Conservation (phyloP, 1,140 invertebrate genomes). For the Liolophura sinensis region DNA sequence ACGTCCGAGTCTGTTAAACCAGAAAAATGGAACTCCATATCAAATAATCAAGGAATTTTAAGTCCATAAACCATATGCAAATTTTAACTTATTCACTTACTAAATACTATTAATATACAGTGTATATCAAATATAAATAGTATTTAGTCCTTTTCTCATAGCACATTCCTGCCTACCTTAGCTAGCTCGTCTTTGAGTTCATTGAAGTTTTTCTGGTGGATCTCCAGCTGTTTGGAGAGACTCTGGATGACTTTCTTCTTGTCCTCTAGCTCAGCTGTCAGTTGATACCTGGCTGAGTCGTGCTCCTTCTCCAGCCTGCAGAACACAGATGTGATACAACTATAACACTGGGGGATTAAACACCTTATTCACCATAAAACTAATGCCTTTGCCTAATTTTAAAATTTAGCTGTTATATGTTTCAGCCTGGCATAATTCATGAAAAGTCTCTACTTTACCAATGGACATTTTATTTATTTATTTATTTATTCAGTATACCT, state of each 20-base stretch:
- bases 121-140: too few relatives aligned
- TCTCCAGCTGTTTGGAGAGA: conserved; percentile 51
- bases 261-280: conserved; percentile 48
- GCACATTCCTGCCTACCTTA: conserved; percentile 33
- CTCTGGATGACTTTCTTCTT: conserved; percentile 48
- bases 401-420: neutral
- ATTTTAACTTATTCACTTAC: too few relatives aligned
- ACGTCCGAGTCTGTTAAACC: too few relatives aligned
- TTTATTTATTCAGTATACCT: too few relatives aligned
- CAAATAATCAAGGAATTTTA: too few relatives aligned
- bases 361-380: neutral
- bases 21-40: too few relatives aligned
- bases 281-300: conserved; percentile 32
- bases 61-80: too few relatives aligned
- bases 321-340: neutral
- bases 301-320: conserved; percentile 49
- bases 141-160: too few relatives aligned
- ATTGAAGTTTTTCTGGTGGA: conserved; percentile 54
- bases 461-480: too few relatives aligned
- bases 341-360: neutral
- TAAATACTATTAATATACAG: too few relatives aligned
- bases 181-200: conserved; percentile 53
- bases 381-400: neutral
- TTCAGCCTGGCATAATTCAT: neutral
- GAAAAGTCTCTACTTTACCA: too few relatives aligned